Evolutionary conservation across 2,888 invertebrate species (phyloP).

Genomic region (Epistrophe grossulariae): DNA sequence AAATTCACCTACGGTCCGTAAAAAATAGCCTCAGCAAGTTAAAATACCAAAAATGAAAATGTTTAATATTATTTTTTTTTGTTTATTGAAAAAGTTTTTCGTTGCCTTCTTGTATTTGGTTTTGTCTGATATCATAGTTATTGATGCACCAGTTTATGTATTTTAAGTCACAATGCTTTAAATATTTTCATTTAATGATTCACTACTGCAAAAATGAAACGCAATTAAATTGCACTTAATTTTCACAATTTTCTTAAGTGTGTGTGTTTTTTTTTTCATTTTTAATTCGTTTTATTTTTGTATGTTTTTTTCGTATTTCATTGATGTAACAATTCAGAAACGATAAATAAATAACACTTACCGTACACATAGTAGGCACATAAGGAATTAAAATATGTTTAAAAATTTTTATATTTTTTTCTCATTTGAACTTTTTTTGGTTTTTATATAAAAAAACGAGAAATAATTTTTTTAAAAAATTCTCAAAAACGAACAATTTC

Average conservation of each 20-base stretch:
- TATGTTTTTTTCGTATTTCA: conserved; percentile 34
- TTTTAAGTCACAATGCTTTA: conserved; percentile 41
- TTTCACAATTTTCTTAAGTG: conserved; percentile 52
- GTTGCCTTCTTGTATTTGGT: conserved; percentile 68
- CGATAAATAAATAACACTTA: conserved; percentile 67
- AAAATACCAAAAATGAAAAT: conserved; percentile 68
- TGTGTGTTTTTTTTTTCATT: conserved; percentile 6
- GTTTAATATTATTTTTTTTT: conserved; percentile 30
- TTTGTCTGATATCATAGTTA: conserved; percentile 58
- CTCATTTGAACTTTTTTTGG: conserved; percentile 61
- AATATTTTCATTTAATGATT: conserved; percentile 63
- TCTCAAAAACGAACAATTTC: conserved; percentile 45
- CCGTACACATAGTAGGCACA: conserved; percentile 76
- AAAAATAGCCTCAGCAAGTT: conserved; percentile 71
- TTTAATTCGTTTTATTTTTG: conserved; percentile 34
- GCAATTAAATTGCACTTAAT: conserved; percentile 75
- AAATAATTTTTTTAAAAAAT: conserved; percentile 39
- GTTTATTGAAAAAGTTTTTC: conserved; percentile 53
- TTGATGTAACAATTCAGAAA: conserved; percentile 61
- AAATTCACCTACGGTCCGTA: conserved; percentile 66
- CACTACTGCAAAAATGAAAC: conserved; percentile 76
- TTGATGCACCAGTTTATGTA: conserved; percentile 58
- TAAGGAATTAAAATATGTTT: conserved; percentile 71
- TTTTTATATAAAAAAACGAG: conserved; percentile 14
- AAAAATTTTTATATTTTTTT: conserved; percentile 58